Evolutionary conservation across 2,888 invertebrate species (phyloP).

Genomic region (Ernsta delagoae): DNA sequence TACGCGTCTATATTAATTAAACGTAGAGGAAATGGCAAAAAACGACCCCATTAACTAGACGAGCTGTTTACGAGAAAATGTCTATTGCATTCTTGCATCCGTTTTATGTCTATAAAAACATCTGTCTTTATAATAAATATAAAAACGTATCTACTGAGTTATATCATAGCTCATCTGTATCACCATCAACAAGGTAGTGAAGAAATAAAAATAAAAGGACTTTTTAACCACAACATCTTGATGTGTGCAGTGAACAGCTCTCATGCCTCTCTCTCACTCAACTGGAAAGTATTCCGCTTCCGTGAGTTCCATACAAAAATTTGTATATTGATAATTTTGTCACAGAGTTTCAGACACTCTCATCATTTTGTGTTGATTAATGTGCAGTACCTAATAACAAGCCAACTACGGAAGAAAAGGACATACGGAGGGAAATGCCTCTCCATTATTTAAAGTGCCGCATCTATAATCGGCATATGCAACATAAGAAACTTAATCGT

Average conservation of each 20-base stretch:
- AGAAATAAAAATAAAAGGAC: constrained; percentile 31
- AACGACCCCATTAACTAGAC: background rate
- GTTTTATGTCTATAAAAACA: constrained; percentile 20
- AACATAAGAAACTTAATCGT: no score
- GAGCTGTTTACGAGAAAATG: constrained; percentile 11
- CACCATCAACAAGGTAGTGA: constrained; percentile 8
- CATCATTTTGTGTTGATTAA: no score
- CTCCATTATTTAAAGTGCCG: no score
- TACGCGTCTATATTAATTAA: background rate
- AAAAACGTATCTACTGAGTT: constrained; percentile 10
- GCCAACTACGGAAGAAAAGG: no score
- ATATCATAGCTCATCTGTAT: constrained; percentile 28
- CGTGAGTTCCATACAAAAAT: background rate
- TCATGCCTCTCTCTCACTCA: constrained; percentile 26
- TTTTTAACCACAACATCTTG: constrained; percentile 31
- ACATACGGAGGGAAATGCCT: no score
- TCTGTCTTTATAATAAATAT: constrained; percentile 16
- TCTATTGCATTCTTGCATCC: constrained; percentile 16
- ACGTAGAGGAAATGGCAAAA: background rate
- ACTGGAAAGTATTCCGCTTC: constrained; percentile 33
- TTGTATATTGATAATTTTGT: no score
- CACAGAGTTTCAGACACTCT: no score
- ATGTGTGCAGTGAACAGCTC: constrained; percentile 17
- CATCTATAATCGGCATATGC: no score
- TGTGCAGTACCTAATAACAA: no score